A percentile compares a stretch with the other conserved stretches of the same genome.
Conservation (phyloP, 1,140 invertebrate species). For the Eciton burchellii region DNA sequence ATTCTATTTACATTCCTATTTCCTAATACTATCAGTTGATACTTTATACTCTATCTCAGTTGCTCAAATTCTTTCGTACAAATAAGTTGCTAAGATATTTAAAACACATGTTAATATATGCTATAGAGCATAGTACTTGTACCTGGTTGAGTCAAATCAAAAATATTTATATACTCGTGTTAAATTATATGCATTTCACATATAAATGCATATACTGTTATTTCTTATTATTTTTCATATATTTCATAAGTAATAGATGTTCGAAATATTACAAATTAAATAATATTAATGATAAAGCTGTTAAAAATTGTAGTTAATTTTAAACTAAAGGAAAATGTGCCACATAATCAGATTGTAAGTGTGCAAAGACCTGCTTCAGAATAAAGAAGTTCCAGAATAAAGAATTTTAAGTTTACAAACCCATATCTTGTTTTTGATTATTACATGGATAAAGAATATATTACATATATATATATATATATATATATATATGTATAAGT, state of each 20-base stretch:
- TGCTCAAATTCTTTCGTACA: constrained; percentile 44
- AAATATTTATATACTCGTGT: constrained; percentile 19
- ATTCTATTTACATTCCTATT: constrained; percentile 26
- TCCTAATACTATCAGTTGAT: constrained; percentile 21
- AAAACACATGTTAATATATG: constrained; percentile 42
- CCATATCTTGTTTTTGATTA: too few relatives aligned
- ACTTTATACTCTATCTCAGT: constrained; percentile 36
- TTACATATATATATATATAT: too few relatives aligned
- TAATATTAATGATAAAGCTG: neutral
- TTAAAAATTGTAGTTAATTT: neutral
- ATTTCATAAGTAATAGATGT: constrained; percentile 6
- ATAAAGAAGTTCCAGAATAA: constrained; percentile 18
- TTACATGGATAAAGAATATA: too few relatives aligned
- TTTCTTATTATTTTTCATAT: constrained; percentile 18
- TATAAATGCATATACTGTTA: neutral
- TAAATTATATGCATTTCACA: constrained; percentile 15
- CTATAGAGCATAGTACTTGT: constrained; percentile 42
- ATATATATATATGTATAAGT: too few relatives aligned
- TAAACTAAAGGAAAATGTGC: constrained; percentile 1
- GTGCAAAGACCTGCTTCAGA: constrained; percentile 8
- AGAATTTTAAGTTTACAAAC: too few relatives aligned
- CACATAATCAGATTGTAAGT: neutral
- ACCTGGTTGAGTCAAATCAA: constrained; percentile 47
- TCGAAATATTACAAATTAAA: neutral
- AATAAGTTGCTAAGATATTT: constrained; percentile 40